Evolutionary conservation across 1,140 invertebrate genomes (phyloP).

Genomic region (Elymnias hypermnestra): DNA sequence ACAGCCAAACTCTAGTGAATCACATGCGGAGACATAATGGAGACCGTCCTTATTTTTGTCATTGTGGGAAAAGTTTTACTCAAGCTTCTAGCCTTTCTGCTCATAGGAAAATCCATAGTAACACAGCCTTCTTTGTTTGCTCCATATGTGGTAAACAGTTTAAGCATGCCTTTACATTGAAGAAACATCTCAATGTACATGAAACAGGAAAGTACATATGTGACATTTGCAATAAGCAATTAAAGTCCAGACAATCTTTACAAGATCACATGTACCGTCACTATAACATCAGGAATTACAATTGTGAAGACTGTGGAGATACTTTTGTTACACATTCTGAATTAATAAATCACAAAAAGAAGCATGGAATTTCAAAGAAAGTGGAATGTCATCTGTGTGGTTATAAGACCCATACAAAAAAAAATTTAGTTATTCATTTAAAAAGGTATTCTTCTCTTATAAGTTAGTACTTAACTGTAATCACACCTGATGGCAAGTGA

Average conservation of each 20-base stretch:
- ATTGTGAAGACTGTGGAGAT: constrained; percentile 68
- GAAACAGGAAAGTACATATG: constrained; percentile 43
- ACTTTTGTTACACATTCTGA: constrained; percentile 68
- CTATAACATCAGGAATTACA: constrained; percentile 67
- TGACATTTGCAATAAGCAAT: constrained; percentile 51
- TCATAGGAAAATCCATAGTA: constrained; percentile 73
- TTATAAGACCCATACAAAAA: constrained; percentile 70
- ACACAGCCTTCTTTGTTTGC: constrained; percentile 76
- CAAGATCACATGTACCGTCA: constrained; percentile 65
- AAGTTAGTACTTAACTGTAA: no score
- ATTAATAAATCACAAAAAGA: constrained; percentile 63
- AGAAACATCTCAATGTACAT: constrained; percentile 64
- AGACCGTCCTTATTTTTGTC: constrained; percentile 73
- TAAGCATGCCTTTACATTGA: constrained; percentile 69
- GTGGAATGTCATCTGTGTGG: constrained; percentile 69
- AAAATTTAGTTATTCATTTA: constrained; percentile 64
- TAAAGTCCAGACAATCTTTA: constrained; percentile 63
- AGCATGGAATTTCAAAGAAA: constrained; percentile 49
- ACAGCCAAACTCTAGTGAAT: constrained; percentile 67
- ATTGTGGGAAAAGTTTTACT: constrained; percentile 78
- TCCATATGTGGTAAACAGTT: constrained; percentile 79
- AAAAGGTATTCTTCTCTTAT: no score
- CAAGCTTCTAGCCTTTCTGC: constrained; percentile 69
- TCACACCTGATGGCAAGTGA: no score
- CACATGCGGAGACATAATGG: constrained; percentile 76